Conservation (phyloP, 2,113 vertebrate genomes). For the Scomber scombrus region DNA sequence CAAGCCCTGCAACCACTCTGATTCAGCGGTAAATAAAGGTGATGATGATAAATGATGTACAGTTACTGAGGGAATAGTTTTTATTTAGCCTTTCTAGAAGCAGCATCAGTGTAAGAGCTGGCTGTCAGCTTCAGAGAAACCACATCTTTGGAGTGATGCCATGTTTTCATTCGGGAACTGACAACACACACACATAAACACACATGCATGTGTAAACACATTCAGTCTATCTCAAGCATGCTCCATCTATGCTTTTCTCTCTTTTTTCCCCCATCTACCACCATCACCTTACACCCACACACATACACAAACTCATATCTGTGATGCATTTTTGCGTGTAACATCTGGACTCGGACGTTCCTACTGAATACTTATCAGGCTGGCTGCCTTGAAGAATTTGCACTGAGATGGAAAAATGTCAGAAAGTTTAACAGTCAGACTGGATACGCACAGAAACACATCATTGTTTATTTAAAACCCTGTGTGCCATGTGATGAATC, state of each 20-base stretch:
- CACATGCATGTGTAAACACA: not conserved
- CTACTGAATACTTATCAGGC: conserved; percentile 2
- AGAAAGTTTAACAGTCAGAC: conserved; percentile 31
- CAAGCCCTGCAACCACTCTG: conserved; percentile 18
- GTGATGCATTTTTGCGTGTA: conserved; percentile 33
- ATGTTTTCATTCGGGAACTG: conserved; percentile 45
- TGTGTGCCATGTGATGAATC: not conserved
- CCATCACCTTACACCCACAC: not conserved
- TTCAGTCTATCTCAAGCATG: not conserved
- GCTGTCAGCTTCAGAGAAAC: conserved; percentile 53
- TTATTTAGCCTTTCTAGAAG: conserved; percentile 45
- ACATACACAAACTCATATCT: conserved; percentile 2
- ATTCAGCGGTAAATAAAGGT: conserved; percentile 33
- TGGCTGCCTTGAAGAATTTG: conserved; percentile 2
- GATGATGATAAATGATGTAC: conserved; percentile 56
- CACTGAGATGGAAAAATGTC: conserved; percentile 51
- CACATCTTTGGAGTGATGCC: conserved; percentile 43
- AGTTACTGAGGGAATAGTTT: conserved; percentile 29
- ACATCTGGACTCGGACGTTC: conserved; percentile 47
- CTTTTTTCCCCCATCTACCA: not conserved
- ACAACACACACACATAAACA: not conserved
- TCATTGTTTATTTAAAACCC: conserved; percentile 23
- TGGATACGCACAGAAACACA: conserved; percentile 9
- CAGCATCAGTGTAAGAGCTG: conserved; percentile 27
- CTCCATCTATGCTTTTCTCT: not conserved